These are phyloP conservation scores for Lepus timidus DNA, from an alignment of 2,113 vertebrate species.

Conservation along the genomic window DNA sequence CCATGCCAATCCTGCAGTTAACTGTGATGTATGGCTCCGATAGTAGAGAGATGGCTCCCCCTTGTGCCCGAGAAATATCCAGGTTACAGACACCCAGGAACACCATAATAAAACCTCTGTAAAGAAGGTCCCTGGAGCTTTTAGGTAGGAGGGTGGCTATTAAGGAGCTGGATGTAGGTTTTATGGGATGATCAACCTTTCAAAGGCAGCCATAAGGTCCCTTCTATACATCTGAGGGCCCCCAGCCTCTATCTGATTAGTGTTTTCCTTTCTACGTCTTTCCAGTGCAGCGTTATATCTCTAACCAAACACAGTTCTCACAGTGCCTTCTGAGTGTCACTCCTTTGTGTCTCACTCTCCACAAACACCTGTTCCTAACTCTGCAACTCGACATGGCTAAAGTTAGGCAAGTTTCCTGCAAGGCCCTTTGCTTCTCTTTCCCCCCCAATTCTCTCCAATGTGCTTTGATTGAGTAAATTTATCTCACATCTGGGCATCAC, in stretches of 20 bases:
- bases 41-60: constrained; percentile 45
- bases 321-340: not conserved
- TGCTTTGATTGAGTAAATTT: not conserved
- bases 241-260: not conserved
- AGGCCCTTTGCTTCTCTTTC: not conserved
- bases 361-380: not conserved
- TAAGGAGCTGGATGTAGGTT: not conserved
- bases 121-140: not conserved
- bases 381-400: not conserved
- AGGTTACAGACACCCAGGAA: too few species aligned
- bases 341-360: not conserved
- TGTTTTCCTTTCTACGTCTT: not conserved
- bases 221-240: not conserved
- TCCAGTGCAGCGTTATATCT: not conserved
- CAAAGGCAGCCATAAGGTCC: not conserved
- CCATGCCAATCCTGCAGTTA: not conserved
- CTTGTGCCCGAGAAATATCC: constrained; percentile 39
- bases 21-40: not conserved
- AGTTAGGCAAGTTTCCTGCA: not conserved
- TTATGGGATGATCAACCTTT: not conserved
- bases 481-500: not conserved
- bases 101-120: not conserved
- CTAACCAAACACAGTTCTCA: not conserved
- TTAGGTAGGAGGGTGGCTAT: not conserved
- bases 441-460: not conserved